These are phyloP conservation scores for Drosophila kohkoa DNA, from an alignment of 1,140 invertebrate species.

Conservation along the genomic window DNA sequence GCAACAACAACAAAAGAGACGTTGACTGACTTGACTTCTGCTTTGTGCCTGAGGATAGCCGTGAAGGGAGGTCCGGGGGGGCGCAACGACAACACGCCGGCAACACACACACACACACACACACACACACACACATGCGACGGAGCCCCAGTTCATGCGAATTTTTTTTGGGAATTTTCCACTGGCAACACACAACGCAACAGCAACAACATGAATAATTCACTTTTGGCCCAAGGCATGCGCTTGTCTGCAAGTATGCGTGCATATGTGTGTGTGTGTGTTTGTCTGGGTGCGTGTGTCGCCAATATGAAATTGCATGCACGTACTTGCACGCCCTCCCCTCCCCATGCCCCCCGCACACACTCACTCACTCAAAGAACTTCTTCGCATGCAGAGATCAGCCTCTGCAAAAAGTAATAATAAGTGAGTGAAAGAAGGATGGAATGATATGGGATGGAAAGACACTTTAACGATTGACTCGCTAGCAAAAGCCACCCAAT, in stretches of 20 bases:
- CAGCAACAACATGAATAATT: conserved; percentile 79
- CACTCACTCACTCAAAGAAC: conserved; percentile 34
- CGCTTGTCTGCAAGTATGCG: conserved; percentile 26
- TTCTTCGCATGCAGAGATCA: conserved; percentile 12
- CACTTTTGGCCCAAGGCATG: conserved; percentile 75
- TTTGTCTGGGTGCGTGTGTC: conserved; percentile 45
- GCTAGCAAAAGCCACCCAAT: conserved; percentile 60
- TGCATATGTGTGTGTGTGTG: conserved; percentile 1
- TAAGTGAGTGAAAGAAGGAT: neutral
- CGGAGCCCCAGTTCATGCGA: conserved; percentile 72
- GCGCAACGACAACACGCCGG: conserved; percentile 50
- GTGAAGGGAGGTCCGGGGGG: neutral
- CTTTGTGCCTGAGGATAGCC: conserved; percentile 8
- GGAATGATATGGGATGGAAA: neutral
- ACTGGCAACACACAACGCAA: conserved; percentile 68
- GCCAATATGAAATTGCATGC: conserved; percentile 78
- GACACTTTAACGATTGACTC: conserved; percentile 24
- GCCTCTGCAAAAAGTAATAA: neutral
- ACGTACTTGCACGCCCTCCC: conserved; percentile 47
- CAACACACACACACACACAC: conserved; percentile 41
- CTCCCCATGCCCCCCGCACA: neutral
- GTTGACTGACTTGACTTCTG: conserved; percentile 63
- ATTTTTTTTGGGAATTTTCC: conserved; percentile 83
- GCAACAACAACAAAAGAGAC: conserved; percentile 53
- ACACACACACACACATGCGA: conserved; percentile 5